Percentiles rank a stretch among this genome's conserved stretches.
Conservation (phyloP, 2,888 invertebrate genomes). For the Leucophenga maculata region DNA sequence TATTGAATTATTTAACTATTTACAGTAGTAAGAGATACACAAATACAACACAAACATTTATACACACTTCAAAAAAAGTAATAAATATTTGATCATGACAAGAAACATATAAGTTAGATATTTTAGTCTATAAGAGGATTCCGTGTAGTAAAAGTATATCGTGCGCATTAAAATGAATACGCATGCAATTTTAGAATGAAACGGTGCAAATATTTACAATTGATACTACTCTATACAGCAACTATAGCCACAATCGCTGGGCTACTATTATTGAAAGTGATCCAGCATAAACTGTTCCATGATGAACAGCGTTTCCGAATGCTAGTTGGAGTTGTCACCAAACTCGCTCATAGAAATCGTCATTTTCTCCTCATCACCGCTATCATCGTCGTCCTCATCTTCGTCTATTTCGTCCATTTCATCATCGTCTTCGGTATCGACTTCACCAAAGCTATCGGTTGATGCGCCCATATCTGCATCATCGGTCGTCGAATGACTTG, state of each 20-base stretch:
- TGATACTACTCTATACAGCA: neutral
- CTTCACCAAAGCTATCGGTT: conserved; percentile 55
- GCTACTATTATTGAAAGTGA: conserved; percentile 62
- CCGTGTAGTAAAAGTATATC: too few relatives aligned
- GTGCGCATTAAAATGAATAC: too few relatives aligned
- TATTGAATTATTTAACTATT: too few relatives aligned
- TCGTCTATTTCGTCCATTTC: conserved; percentile 53
- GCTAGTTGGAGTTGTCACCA: conserved; percentile 70
- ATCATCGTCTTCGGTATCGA: conserved; percentile 62
- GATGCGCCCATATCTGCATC: conserved; percentile 38
- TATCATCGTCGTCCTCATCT: conserved; percentile 60
- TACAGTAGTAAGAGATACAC: too few relatives aligned
- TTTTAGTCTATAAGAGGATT: too few relatives aligned
- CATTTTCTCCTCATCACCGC: conserved; percentile 69
- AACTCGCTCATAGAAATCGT: conserved; percentile 67
- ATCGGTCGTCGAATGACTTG: conserved; percentile 37
- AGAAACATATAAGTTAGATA: too few relatives aligned
- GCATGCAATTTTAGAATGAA: too few relatives aligned
- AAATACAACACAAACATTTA: too few relatives aligned
- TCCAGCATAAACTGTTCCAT: conserved; percentile 71
- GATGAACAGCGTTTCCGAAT: conserved; percentile 69
- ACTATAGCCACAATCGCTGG: too few relatives aligned
- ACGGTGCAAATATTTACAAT: neutral
- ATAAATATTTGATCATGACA: too few relatives aligned
- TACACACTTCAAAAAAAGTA: too few relatives aligned